Evolutionary conservation across 2,888 invertebrate genomes (phyloP).

Genomic region (Epicampocera succincta): DNA sequence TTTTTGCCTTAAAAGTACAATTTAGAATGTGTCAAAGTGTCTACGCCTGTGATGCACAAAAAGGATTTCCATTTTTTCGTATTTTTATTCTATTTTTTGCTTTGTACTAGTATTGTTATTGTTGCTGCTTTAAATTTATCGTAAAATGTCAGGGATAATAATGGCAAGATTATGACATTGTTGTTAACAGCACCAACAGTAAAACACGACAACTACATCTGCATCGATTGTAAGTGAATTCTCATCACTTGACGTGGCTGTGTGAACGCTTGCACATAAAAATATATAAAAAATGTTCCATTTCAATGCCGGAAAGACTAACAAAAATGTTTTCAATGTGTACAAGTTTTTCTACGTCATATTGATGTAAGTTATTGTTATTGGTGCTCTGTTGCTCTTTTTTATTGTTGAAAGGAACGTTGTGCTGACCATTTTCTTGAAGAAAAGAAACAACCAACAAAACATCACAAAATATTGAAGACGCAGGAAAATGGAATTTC

Average conservation of each 20-base stretch:
- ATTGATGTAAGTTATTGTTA: constrained; percentile 35
- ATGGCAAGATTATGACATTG: constrained; percentile 67
- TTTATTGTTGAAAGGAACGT: constrained; percentile 40
- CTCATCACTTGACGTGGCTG: constrained; percentile 22
- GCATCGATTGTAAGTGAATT: constrained; percentile 43
- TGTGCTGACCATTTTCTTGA: constrained; percentile 45
- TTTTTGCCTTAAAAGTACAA: constrained; percentile 71
- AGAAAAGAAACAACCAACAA: neutral
- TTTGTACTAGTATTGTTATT: constrained; percentile 39
- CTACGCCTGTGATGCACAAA: constrained; percentile 70
- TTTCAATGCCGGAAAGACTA: constrained; percentile 66
- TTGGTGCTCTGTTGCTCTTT: constrained; percentile 10
- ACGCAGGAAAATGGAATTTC: constrained; percentile 15
- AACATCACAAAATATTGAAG: neutral
- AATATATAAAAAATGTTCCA: constrained; percentile 22
- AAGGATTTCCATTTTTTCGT: constrained; percentile 56
- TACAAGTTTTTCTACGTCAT: constrained; percentile 29
- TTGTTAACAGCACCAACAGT: constrained; percentile 58
- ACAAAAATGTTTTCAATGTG: constrained; percentile 53
- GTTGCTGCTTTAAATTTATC: constrained; percentile 63
- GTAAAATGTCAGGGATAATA: constrained; percentile 68
- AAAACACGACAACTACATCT: constrained; percentile 45
- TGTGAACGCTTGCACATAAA: neutral
- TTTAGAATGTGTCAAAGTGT: constrained; percentile 79
- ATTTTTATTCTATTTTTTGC: constrained; percentile 14